Percentiles rank a stretch among this genome's conserved stretches.
Conservation (phyloP, 2,113 vertebrate genomes). For the Uria lomvia region DNA sequence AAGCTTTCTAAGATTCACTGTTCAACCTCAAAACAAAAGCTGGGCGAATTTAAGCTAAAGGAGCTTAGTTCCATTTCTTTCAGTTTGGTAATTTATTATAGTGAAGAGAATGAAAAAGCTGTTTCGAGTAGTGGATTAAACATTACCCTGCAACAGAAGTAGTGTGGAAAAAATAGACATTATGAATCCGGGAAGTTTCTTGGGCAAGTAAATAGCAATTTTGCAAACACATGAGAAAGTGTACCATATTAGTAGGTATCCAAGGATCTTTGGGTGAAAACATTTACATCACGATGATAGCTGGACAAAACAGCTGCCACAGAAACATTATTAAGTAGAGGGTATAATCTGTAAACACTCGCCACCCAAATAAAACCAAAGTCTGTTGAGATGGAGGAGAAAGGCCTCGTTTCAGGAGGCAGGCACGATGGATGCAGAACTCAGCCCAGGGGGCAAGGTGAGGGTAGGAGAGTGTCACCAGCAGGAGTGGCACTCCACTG, state of each 20-base stretch:
- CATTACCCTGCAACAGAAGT: background rate
- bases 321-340: background rate
- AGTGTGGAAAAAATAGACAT: background rate
- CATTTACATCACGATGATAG: background rate
- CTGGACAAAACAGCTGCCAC: constrained; percentile 18
- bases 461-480: accelerated
- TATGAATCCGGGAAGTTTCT: background rate
- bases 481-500: background rate
- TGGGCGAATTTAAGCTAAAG: background rate
- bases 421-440: background rate
- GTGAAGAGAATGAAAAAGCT: background rate
- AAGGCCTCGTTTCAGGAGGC: background rate
- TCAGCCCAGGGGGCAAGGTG: background rate
- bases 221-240: background rate
- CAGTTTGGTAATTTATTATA: constrained; percentile 16
- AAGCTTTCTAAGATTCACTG: constrained; percentile 44
- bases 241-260: background rate
- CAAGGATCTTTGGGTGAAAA: constrained; percentile 15
- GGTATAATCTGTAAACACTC: background rate
- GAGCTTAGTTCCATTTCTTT: constrained; percentile 11
- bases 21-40: constrained; percentile 53
- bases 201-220: background rate
- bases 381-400: background rate
- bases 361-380: background rate
- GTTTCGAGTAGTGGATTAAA: background rate